Conservation (phyloP, 2,113 vertebrate genomes). For the Tachysurus fulvidraco region DNA sequence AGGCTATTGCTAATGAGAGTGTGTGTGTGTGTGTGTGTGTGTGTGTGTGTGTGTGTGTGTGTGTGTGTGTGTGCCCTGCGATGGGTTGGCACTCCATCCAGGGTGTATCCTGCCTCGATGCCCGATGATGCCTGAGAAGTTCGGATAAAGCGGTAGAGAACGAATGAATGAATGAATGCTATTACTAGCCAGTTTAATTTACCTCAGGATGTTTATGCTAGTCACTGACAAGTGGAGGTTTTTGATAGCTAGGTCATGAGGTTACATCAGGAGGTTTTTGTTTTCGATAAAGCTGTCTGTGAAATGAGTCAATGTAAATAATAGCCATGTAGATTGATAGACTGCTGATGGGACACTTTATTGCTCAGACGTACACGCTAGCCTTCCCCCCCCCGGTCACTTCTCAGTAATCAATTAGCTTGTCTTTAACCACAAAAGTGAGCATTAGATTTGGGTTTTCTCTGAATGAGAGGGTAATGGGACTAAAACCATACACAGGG, state of each 20-base stretch:
- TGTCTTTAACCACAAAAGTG: background rate
- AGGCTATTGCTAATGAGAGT: too few species aligned
- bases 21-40: too few species aligned
- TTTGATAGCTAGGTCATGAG: background rate
- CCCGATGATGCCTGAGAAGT: too few species aligned
- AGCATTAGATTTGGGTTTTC: slow-evolving; percentile 29
- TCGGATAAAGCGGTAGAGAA: too few species aligned
- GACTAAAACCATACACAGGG: background rate
- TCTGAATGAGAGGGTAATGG: slow-evolving; percentile 6
- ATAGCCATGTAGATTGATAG: background rate
- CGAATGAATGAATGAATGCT: too few species aligned
- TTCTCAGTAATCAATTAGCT: slow-evolving; percentile 13
- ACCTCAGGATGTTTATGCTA: background rate
- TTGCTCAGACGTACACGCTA: background rate
- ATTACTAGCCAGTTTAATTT: background rate
- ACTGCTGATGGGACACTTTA: background rate
- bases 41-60: too few species aligned
- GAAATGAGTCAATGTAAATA: background rate
- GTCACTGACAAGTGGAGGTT: background rate
- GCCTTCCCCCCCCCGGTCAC: background rate
- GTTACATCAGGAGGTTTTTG: background rate
- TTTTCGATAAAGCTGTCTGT: background rate
- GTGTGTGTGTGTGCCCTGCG: too few species aligned
- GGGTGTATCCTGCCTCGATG: too few species aligned
- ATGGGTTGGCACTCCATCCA: too few species aligned